Evolutionary conservation across 2,888 invertebrate genomes (phyloP).

Genomic region (Scaptomyza reducta): DNA sequence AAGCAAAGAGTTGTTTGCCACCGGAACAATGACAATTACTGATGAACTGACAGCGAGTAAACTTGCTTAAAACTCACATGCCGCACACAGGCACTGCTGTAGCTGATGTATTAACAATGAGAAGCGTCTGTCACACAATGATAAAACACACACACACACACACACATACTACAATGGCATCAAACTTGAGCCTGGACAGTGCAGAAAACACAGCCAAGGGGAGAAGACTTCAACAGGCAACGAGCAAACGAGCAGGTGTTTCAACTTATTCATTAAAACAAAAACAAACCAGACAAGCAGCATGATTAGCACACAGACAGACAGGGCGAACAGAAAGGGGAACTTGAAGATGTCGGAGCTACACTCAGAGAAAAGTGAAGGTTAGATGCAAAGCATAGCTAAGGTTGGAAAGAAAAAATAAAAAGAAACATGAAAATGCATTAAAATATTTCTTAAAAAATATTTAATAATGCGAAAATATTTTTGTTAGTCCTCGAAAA

Average conservation of each 20-base stretch:
- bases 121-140: constrained; percentile 37
- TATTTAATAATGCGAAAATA: too few species aligned
- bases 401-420: too few species aligned
- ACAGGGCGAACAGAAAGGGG: constrained; percentile 2
- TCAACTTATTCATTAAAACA: constrained; percentile 76
- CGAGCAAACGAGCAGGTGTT: constrained; percentile 70
- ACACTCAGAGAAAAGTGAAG: background rate
- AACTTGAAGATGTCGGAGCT: constrained; percentile 23
- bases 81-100: constrained; percentile 23
- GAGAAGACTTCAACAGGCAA: constrained; percentile 48
- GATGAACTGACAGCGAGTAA: constrained; percentile 21
- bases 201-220: background rate
- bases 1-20: too few species aligned
- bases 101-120: constrained; percentile 61
- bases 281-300: constrained; percentile 54
- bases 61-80: constrained; percentile 32
- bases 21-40: constrained; percentile 35
- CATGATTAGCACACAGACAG: constrained; percentile 36
- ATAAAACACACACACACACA: constrained; percentile 62
- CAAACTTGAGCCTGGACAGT: constrained; percentile 58
- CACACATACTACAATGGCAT: constrained; percentile 50
- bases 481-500: too few species aligned
- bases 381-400: too few species aligned
- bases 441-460: too few species aligned
- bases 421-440: background rate